phyloP scores from a whole-genome alignment of 2,113 vertebrate genomes.

The Neodon shergylaensis region DNA sequence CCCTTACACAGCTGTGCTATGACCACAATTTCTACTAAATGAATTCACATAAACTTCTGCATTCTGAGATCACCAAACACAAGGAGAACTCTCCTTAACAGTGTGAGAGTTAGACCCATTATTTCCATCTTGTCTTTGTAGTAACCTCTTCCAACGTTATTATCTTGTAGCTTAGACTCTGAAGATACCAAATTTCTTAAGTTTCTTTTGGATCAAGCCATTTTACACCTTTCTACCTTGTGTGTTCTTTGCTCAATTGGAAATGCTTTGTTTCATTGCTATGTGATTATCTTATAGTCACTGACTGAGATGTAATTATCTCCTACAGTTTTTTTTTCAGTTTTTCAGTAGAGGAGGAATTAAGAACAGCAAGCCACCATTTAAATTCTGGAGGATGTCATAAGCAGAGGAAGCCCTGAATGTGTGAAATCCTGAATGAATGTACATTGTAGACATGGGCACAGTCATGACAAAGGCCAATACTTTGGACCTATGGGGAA shows the following conservation, averaged over 20 bases:
- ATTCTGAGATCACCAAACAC: not conserved
- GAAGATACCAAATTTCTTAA: not conserved
- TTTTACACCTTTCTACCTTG: not conserved
- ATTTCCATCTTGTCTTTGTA: not conserved
- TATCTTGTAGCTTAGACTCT: not conserved
- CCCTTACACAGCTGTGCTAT: not conserved
- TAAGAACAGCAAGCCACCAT: not conserved
- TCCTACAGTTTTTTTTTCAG: not conserved
- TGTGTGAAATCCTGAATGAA: not conserved
- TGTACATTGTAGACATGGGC: not conserved
- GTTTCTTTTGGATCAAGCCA: not conserved
- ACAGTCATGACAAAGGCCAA: not conserved
- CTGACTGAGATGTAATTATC: not conserved
- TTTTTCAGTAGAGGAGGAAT: not conserved
- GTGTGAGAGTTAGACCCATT: not conserved
- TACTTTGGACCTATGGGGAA: not conserved
- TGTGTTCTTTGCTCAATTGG: not conserved
- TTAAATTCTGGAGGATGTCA: not conserved
- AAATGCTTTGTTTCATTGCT: not conserved
- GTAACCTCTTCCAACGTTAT: not conserved
- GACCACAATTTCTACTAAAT: conserved; percentile 14
- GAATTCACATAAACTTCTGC: not conserved
- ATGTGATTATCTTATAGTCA: not conserved
- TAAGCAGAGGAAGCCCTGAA: not conserved
- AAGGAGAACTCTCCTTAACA: not conserved